Evolutionary conservation across 2,113 vertebrate species (phyloP).

Genomic region (Alligator sinensis): DNA sequence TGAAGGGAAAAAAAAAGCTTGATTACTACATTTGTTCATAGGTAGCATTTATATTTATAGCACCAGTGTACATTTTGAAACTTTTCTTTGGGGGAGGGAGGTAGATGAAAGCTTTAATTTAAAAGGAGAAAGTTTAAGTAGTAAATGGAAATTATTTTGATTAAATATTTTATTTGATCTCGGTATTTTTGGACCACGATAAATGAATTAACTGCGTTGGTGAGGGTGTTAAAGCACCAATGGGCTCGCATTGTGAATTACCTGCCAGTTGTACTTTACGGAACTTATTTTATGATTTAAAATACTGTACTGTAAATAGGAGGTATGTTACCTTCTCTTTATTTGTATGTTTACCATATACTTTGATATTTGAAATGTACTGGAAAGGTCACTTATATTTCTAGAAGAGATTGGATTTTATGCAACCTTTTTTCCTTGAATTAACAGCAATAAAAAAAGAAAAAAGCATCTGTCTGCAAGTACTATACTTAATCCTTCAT

Average conservation of each 20-base stretch:
- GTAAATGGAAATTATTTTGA: constrained; percentile 85
- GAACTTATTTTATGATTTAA: constrained; percentile 87
- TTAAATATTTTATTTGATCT: constrained; percentile 87
- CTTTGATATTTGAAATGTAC: constrained; percentile 95
- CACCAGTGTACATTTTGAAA: constrained; percentile 80
- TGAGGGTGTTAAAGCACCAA: constrained; percentile 79
- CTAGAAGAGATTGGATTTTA: constrained; percentile 94
- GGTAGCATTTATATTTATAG: constrained; percentile 84
- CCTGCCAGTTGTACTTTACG: constrained; percentile 83
- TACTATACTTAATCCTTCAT: constrained; percentile 52
- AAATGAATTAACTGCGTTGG: constrained; percentile 80
- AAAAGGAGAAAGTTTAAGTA: constrained; percentile 76
- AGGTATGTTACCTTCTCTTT: constrained; percentile 86
- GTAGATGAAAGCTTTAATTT: constrained; percentile 86
- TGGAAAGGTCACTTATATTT: constrained; percentile 97
- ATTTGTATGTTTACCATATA: constrained; percentile 95
- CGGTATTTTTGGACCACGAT: constrained; percentile 87
- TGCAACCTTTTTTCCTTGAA: constrained; percentile 92
- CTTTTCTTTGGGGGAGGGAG: constrained; percentile 66
- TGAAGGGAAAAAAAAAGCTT: constrained; percentile 77
- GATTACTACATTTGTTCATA: constrained; percentile 78
- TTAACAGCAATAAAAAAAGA: constrained; percentile 94
- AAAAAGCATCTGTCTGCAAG: constrained; percentile 63
- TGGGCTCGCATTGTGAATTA: constrained; percentile 78
- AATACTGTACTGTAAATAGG: constrained; percentile 91